Evolutionary conservation across 2,888 invertebrate genomes (phyloP).

Genomic region (Dugesia japonica): DNA sequence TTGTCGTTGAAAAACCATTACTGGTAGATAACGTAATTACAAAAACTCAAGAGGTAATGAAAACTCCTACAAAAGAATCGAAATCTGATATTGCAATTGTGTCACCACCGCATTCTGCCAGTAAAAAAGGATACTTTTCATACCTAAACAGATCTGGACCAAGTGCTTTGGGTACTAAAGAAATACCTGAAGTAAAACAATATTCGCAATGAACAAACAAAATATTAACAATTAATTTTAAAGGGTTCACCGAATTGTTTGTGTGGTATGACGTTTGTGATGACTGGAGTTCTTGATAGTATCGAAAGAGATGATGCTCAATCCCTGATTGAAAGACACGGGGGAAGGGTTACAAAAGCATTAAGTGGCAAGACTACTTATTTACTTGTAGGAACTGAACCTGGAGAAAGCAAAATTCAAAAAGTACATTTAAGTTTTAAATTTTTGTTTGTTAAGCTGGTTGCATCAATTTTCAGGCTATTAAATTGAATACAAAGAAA

Average conservation of each 20-base stretch:
- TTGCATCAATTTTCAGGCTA: constrained; percentile 39
- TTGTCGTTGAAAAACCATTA: neutral
- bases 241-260: constrained; percentile 40
- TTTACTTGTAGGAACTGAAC: constrained; percentile 66
- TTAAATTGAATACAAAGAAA: constrained; percentile 56
- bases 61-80: neutral
- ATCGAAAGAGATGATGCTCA: constrained; percentile 66
- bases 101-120: neutral
- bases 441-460: neutral
- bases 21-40: neutral
- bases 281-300: constrained; percentile 74
- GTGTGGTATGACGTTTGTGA: constrained; percentile 48
- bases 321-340: constrained; percentile 60
- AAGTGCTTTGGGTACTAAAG: constrained; percentile 64
- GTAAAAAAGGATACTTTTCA: neutral
- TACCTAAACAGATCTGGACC: constrained; percentile 52
- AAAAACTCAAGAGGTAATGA: neutral
- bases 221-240: neutral
- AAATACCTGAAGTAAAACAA: constrained; percentile 59
- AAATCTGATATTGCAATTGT: neutral
- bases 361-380: constrained; percentile 68
- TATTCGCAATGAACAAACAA: neutral
- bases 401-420: constrained; percentile 66
- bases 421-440: constrained; percentile 50
- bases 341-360: constrained; percentile 60